Evolutionary conservation across 2,797 vertebrate species (phyloP), one percentile per base, ranked within the genome.

Genomic region (Sebastes baramenuke): DNA sequence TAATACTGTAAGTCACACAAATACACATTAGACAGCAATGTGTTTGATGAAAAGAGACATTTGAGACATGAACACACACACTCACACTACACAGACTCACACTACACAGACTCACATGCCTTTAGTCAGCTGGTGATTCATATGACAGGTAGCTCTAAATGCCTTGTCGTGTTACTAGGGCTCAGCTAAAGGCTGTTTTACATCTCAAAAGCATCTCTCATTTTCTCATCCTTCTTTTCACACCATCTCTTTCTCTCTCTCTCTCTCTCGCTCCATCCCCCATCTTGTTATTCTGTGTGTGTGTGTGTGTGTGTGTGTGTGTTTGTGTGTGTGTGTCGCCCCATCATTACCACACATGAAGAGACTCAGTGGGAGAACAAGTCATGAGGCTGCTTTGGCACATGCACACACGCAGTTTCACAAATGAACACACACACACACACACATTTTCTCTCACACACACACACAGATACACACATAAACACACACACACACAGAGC

Each of bases 181-280:
- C 83, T 91, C 81, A 79, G 85, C 87, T 85, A 71, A 92, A 90
- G 72, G 65, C 77, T 75, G 79, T 88, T 92, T 93, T 88, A 88
- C 91, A 94, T 90, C 89, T 93, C 83, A 94, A 93, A 93, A 91
- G 86, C 77, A 83, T 81, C 72, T 89, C 77, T 88, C 76, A 77
- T 87, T 88, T 87, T 80, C 70, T 89, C 74, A 82, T 74, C 75
- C 27, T 77, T 62, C 60, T 56, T 81, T 83, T 83, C 67, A 75
- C 85, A 83, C 80, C 10, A 18, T 11, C 64, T 38, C 67, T 30
- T 54, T 58, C 60, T 52, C 30, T 55, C 55, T 24, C 55, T 58
- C 65, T 56, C 74, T 80, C 77, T 22, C 55, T 22, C 55, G 8
- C 59, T 80, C 29, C 77, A 64, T 79, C 69, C 68, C 62, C 73